Base-by-base conservation (phyloP, 2,797 vertebrate genomes). In the Melopsittacus undulatus region DNA sequence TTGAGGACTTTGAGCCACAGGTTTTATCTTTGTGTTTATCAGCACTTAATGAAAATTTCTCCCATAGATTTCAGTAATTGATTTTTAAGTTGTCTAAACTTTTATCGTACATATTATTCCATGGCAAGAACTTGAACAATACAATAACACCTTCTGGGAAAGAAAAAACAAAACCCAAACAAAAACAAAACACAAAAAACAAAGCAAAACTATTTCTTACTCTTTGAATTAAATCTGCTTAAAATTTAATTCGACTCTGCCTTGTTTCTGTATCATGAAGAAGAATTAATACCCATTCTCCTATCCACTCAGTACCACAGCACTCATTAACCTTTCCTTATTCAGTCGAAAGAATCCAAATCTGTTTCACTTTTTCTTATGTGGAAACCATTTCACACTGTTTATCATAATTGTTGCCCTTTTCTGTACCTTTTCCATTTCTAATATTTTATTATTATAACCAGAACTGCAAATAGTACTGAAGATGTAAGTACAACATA, bases 371-470 rank as follows among this genome's bases (percentile, higher is more conserved):
- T 92, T 92, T 86, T 89, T 92, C 69, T 57, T 66, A 86, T 75
- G 62, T 2, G 0, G 76, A 95, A 90, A 49, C 3, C 4, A 54
- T 91, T 94, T 95, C 66, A 81, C 54, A 40, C 27, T 78, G 63
- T 95, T 95, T 95, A 75, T 95, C 80, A 78, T 82, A 76, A 54
- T 84, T 82, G 59, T 87, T 95, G 87, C 67, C 88, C 93, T 90
- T 95, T 95, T 91, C 92, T 59, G 27, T 86, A 90, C 62, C 42
- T 93, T 93, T 92, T 86, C 54, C n/a, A 79, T 88, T 63, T 82
- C 77, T 92, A 93, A 87, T 94, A 79, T 80, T 96, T 90, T 90
- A 86, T 84, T 94, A 62, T 73, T 94, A 91, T 87, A 94, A 92
- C 83, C 59, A 90, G 66, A 92, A 86, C 27, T 69, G 46, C 42